These are phyloP conservation scores for Luperina testacea DNA, from an alignment of 2,888 invertebrate genomes.

Conservation along the genomic window DNA sequence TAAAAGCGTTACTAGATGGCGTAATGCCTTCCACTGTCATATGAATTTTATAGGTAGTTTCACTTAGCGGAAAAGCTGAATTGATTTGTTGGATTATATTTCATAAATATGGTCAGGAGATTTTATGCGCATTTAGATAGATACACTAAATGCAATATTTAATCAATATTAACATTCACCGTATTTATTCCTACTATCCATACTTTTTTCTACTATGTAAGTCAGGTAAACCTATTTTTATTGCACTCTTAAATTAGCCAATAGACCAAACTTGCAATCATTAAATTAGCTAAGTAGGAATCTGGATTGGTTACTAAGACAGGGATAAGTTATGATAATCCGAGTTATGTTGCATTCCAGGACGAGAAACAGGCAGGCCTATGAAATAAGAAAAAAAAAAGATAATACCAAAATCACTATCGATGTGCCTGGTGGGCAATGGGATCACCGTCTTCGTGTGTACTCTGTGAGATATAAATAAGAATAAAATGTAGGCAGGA, in stretches of 20 bases:
- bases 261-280: neutral
- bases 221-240: no score
- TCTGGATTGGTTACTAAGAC: constrained; percentile 54
- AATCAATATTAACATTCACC: constrained; percentile 11
- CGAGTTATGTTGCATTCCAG: constrained; percentile 43
- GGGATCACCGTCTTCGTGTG: constrained; percentile 50
- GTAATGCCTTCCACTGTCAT: neutral
- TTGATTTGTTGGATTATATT: neutral
- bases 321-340: constrained; percentile 32
- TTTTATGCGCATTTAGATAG: neutral
- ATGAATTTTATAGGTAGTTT: neutral
- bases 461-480: constrained; percentile 60
- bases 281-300: neutral
- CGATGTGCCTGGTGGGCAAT: constrained; percentile 38
- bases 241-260: constrained; percentile 3
- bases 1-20: neutral
- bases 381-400: constrained; percentile 44
- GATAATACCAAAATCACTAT: constrained; percentile 50
- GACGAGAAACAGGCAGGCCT: constrained; percentile 36
- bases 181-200: neutral
- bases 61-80: neutral
- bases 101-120: constrained; percentile 14
- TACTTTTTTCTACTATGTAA: neutral
- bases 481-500: constrained; percentile 38
- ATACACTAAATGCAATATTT: constrained; percentile 12